Base-by-base conservation (phyloP, 2,113 vertebrate genomes). In the Megalops atlanticus region DNA sequence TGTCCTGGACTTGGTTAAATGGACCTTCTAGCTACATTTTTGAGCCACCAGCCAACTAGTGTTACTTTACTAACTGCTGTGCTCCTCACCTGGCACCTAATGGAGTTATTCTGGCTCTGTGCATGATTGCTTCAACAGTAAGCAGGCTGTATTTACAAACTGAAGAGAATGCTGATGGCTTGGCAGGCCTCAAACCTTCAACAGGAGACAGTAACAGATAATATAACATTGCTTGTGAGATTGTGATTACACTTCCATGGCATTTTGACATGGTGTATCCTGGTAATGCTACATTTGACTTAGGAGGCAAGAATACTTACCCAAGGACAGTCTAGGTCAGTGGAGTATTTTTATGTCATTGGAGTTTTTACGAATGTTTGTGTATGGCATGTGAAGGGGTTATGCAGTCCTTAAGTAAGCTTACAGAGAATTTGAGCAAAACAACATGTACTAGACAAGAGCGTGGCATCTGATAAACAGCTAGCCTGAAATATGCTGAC, bases 381-480 rank as follows among this genome's bases (percentile, higher is more conserved):
- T 64, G 10, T 64, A 27, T 8, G 7, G n/a, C 58, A 31, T 11
- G 11, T 64, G n/a, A 64, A 27, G 58, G n/a, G n/a, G 6, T 64
- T 64, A 64, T 31, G 58, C 24, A 52, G 49, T 21, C 18, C 49
- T n/a, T n/a, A n/a, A n/a, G n/a, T n/a, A 36, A 39, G 6, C 45
- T 15, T 49, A 27, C 15, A 21, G 43, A 2, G 40, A 43, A 74
- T 74, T n/a, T n/a, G n/a, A n/a, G n/a, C n/a, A n/a, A n/a, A n/a
- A n/a, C n/a, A n/a, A n/a, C n/a, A n/a, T n/a, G n/a, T n/a, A n/a
- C n/a, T n/a, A n/a, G n/a, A n/a, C n/a, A n/a, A n/a, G n/a, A n/a
- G n/a, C n/a, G n/a, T n/a, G n/a, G n/a, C n/a, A n/a, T 39, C 43
- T 79, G 64, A 45, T 79, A 43, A 80, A 74, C 68, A 47, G 43